Evolutionary conservation across 2,113 vertebrate genomes (phyloP), one percentile per base, ranked within the genome.

Genomic region (Cisticola juncidis): DNA sequence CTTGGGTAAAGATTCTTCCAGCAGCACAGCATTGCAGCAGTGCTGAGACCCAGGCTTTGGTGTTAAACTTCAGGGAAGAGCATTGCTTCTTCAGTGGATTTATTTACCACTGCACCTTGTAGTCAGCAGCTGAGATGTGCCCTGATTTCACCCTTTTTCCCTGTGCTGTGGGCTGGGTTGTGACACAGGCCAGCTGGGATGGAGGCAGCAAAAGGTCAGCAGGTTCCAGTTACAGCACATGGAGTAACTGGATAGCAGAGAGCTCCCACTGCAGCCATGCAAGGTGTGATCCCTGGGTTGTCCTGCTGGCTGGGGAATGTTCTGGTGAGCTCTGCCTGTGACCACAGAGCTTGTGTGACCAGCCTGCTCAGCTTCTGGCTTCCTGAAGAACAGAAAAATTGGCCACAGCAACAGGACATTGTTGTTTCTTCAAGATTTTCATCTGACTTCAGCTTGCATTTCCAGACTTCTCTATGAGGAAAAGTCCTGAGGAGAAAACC

Each of bases 191-290:
- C 21, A 51, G 69, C 48, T 71, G 20, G 23, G 70, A 14, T 62
- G 60, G 72, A 74, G 57, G 12, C n/a, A 51, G 62, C 65, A 12
- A 94, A 97, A 97, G 96, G 97, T 96, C 94, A 91, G 22, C 58
- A 61, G 45, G 81, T 66, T 97, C 29, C 13, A 51, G 65, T 97
- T 97, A 91, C 76, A 90, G 84, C 68, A 33, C 62, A 19, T 76
- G 36, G 58, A 91, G 97, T 96, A 97, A 97, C 23, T 70, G 70
- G 92, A 97, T 61, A 93, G 86, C 78, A 44, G 21, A 12, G 29
- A 65, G 51, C 73, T 86, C 47, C 4, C 36, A 1, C 36, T 66
- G 12, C 42, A 42, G 82, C 70, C 60, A 20, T 16, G n/a, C 40
- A 28, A 6, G 45, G 9, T 11, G 44, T 6, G 44, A 53, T 53